phyloP scores from a whole-genome alignment of 2,888 invertebrate species.

The Philonicus albiceps region DNA sequence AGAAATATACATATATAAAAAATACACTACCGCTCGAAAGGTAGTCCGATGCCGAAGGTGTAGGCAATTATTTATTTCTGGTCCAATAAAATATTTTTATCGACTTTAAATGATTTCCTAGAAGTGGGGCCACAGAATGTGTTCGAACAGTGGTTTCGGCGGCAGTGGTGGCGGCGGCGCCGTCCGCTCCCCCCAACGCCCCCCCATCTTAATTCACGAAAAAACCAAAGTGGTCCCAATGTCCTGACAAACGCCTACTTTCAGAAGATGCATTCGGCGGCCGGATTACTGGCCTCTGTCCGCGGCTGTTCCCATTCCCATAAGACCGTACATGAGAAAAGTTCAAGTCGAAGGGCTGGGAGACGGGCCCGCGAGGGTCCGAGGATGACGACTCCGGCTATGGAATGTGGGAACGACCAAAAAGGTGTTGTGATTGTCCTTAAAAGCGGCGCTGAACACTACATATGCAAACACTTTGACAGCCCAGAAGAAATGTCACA shows the following conservation, averaged over 20 bases:
- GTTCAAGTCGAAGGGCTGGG: not conserved
- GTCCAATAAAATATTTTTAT: conserved; percentile 51
- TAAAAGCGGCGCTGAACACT: conserved; percentile 59
- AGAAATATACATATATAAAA: not conserved
- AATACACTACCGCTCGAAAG: not conserved
- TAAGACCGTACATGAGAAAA: not conserved
- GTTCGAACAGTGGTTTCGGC: not conserved
- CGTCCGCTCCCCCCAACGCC: not conserved
- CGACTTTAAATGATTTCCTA: conserved; percentile 53
- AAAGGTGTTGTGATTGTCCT: conserved; percentile 63
- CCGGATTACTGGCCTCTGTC: not conserved
- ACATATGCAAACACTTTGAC: conserved; percentile 43
- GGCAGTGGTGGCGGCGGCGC: not conserved
- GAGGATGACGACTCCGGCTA: conserved; percentile 28
- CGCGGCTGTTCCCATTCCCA: conserved; percentile 3
- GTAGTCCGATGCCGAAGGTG: not conserved
- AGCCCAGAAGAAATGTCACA: conserved; percentile 43
- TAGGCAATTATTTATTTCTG: conserved; percentile 50
- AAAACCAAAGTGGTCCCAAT: conserved; percentile 15
- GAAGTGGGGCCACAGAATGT: conserved; percentile 45
- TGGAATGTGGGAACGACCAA: conserved; percentile 49
- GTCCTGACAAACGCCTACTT: conserved; percentile 38
- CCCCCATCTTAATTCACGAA: not conserved
- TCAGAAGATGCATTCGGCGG: not conserved
- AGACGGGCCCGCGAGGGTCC: not conserved